These are phyloP conservation scores for Pelvicachromis taeniatus DNA, from an alignment of 2,113 vertebrate species.

Conservation along the genomic window DNA sequence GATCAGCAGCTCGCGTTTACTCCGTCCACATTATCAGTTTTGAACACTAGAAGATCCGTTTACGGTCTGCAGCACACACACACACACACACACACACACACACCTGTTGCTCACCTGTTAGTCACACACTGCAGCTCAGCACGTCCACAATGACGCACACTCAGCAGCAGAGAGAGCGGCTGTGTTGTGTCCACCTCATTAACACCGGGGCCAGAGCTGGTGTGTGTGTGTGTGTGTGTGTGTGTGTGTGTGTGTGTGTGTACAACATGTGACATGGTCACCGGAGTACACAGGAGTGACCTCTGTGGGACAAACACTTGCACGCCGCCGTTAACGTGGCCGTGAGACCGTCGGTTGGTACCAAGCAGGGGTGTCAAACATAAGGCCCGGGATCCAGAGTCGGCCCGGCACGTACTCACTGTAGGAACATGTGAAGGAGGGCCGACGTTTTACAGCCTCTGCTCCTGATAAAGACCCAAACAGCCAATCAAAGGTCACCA, in stretches of 20 bases:
- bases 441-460: background rate
- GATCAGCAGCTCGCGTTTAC: background rate
- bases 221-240: background rate
- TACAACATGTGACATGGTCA: background rate
- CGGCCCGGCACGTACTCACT: accelerated
- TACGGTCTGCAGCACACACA: background rate
- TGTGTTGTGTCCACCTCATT: background rate
- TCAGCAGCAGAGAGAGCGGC: too few relatives aligned
- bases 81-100: background rate
- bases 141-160: background rate
- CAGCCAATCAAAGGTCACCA: accelerated
- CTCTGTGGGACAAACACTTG: background rate
- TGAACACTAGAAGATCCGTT: background rate
- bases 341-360: background rate
- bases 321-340: background rate
- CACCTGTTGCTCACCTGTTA: background rate
- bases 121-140: background rate
- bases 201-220: background rate
- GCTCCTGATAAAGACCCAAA: background rate
- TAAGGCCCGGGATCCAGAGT: background rate
- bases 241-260: accelerated
- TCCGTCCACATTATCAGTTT: background rate
- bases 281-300: background rate
- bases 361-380: background rate
- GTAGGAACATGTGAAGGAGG: background rate